These are phyloP conservation scores for Chrysodeixis includens DNA, from an alignment of 2,888 invertebrate genomes.

Conservation along the genomic window DNA sequence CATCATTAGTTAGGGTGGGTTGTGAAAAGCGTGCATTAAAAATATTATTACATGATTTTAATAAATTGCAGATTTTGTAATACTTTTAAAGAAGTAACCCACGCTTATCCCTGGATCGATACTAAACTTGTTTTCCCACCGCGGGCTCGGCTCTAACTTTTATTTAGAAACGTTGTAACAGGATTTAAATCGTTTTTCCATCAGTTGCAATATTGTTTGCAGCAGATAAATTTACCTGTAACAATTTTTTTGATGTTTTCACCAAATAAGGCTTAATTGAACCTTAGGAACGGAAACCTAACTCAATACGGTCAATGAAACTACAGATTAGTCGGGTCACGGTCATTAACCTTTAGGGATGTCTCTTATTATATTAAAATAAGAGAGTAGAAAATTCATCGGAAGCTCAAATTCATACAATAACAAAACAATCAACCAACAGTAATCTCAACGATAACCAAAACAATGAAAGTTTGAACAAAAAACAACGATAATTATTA, in stretches of 20 bases:
- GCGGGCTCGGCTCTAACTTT: neutral
- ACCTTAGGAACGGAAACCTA: too few relatives aligned
- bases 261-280: too few relatives aligned
- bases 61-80: neutral
- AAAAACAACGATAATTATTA: slow-evolving; percentile 34
- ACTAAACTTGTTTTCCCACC: neutral
- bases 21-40: neutral
- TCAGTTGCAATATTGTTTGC: neutral
- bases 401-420: slow-evolving; percentile 55
- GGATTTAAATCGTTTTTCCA: neutral
- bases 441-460: slow-evolving; percentile 28
- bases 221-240: neutral
- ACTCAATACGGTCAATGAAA: neutral
- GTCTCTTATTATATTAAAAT: neutral
- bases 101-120: neutral
- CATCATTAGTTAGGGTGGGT: slow-evolving; percentile 3
- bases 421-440: slow-evolving; percentile 6
- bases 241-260: too few relatives aligned
- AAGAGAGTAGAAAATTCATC: slow-evolving; percentile 47
- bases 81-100: neutral
- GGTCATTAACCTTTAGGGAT: too few relatives aligned
- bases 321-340: too few relatives aligned
- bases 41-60: neutral
- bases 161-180: neutral
- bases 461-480: slow-evolving; percentile 48